Percentiles rank a stretch among this genome's conserved stretches.
These are phyloP conservation scores for Monomorium pharaonis DNA, from an alignment of 1,140 invertebrate species.

Conservation along the genomic window DNA sequence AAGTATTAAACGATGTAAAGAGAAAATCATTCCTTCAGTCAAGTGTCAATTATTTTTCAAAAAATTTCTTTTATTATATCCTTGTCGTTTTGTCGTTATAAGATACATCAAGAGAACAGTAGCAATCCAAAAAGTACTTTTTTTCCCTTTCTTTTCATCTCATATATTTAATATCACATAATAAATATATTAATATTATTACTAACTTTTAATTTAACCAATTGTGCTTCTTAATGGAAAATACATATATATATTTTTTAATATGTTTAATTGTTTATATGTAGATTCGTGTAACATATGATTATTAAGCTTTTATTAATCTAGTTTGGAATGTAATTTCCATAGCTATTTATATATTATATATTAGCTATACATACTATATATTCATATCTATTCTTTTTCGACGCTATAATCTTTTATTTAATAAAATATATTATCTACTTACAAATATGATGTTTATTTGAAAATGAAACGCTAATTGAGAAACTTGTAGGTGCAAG, in stretches of 20 bases:
- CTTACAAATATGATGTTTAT: background rate
- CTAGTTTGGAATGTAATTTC: conserved; percentile 11
- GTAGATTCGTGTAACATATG: conserved; percentile 23
- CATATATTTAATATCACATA: background rate
- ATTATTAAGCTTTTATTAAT: conserved; percentile 50
- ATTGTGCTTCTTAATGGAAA: conserved; percentile 30
- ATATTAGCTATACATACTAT: too few species aligned
- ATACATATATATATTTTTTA: background rate
- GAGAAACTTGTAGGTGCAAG: background rate
- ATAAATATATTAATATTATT: conserved; percentile 27
- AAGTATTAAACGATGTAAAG: background rate
- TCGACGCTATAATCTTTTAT: conserved; percentile 23
- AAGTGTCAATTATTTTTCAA: background rate
- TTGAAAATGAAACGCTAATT: conserved; percentile 3
- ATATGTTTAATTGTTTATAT: background rate
- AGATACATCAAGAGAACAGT: background rate
- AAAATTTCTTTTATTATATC: background rate
- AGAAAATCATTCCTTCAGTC: background rate
- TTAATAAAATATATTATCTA: conserved; percentile 16
- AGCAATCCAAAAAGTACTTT: background rate
- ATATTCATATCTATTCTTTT: conserved; percentile 28
- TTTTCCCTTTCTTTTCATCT: background rate
- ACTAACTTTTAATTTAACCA: conserved; percentile 28
- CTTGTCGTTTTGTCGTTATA: background rate
- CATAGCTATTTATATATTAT: too few species aligned